phyloP scores from a whole-genome alignment of 1,140 invertebrate species.

The Drosophila mayri region DNA sequence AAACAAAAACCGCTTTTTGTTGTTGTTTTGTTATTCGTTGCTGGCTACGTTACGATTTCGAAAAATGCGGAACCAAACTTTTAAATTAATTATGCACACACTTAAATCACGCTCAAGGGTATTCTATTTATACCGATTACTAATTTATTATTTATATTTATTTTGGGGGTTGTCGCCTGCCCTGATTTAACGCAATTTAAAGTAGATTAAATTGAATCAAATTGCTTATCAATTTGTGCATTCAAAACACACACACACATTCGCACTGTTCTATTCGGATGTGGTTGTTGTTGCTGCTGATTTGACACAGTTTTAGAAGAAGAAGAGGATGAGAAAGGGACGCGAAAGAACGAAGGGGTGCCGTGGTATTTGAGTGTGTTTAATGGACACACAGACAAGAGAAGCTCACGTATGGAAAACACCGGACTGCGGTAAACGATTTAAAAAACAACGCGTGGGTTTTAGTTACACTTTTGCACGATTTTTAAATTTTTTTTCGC shows the following conservation, averaged over 20 bases:
- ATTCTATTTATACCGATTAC: slow-evolving; percentile 45
- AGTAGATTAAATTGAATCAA: slow-evolving; percentile 34
- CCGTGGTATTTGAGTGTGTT: background rate
- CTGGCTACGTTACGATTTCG: slow-evolving; percentile 34
- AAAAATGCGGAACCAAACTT: slow-evolving; percentile 62
- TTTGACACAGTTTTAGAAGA: slow-evolving; percentile 64
- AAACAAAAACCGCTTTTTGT: slow-evolving; percentile 60
- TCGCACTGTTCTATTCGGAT: slow-evolving; percentile 22
- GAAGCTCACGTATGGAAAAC: background rate
- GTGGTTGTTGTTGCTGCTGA: slow-evolving; percentile 48
- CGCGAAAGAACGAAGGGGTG: slow-evolving; percentile 9
- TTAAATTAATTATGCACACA: slow-evolving; percentile 63
- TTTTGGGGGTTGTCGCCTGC: background rate
- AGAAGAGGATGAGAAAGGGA: slow-evolving; percentile 29
- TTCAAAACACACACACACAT: slow-evolving; percentile 5
- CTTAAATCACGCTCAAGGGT: slow-evolving; percentile 21
- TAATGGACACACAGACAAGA: slow-evolving; percentile 12
- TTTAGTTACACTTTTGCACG: slow-evolving; percentile 16
- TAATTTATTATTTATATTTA: slow-evolving; percentile 15
- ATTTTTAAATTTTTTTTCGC: slow-evolving; percentile 33
- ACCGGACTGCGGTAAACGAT: slow-evolving; percentile 5
- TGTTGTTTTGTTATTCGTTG: slow-evolving; percentile 22
- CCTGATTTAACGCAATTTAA: slow-evolving; percentile 16
- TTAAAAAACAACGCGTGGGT: slow-evolving; percentile 23
- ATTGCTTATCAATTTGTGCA: slow-evolving; percentile 53